Evolutionary conservation across 1,140 invertebrate genomes (phyloP).

Genomic region (Trichomalopsis sarcophagae): DNA sequence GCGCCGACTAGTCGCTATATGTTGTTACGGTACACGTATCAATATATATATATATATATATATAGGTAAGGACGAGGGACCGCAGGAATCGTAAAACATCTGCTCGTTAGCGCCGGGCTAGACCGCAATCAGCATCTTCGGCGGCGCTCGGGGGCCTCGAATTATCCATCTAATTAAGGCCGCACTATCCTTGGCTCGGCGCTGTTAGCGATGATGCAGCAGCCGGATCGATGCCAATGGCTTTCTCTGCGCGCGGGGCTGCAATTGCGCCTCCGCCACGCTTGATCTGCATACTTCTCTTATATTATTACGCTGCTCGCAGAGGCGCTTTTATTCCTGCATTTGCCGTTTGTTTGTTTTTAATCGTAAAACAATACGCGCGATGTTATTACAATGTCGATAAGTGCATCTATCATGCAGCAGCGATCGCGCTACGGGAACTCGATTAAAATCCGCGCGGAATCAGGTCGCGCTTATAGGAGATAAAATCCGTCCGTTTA

Average conservation of each 20-base stretch:
- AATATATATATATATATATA: not conserved
- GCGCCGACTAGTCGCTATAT: not conserved
- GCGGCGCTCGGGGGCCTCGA: not conserved
- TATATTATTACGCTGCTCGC: no score
- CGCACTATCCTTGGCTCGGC: not conserved
- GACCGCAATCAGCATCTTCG: slow-evolving; percentile 27
- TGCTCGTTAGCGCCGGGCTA: slow-evolving; percentile 13
- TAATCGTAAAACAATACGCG: no score
- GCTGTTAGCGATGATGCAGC: slow-evolving; percentile 5
- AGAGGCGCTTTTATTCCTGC: not conserved
- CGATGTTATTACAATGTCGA: no score
- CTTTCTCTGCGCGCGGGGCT: not conserved
- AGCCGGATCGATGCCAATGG: slow-evolving; percentile 6
- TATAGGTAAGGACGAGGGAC: not conserved
- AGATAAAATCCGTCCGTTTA: no score
- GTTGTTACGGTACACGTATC: not conserved
- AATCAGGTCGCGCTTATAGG: no score
- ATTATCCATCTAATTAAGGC: slow-evolving; percentile 29
- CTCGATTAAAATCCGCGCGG: no score
- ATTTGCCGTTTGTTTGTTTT: no score
- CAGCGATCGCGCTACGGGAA: no score
- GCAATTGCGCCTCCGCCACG: not conserved
- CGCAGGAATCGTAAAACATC: slow-evolving; percentile 16
- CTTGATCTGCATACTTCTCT: not conserved
- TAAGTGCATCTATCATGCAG: no score